Evolutionary conservation across 2,797 vertebrate genomes (phyloP).

Genomic region (Acipenser transmontanus): DNA sequence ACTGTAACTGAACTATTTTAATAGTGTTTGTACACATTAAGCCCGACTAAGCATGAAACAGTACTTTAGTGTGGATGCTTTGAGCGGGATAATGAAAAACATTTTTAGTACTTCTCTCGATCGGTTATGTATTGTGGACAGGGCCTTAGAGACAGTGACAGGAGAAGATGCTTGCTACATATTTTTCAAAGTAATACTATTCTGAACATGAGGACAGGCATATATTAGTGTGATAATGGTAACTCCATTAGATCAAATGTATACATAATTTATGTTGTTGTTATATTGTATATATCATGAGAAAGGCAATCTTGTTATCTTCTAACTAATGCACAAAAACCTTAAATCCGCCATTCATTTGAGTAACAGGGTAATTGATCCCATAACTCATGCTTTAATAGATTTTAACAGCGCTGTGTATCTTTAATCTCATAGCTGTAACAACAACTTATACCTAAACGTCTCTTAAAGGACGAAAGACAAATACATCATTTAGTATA

Average conservation of each 20-base stretch:
- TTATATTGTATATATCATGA: conserved; percentile 5
- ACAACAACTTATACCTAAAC: too few species aligned
- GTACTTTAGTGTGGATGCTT: too few species aligned
- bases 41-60: too few species aligned
- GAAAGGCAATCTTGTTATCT: neutral
- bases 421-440: too few species aligned
- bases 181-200: conserved; percentile 4
- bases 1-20: too few species aligned
- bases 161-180: neutral
- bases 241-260: neutral
- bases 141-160: neutral
- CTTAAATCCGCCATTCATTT: neutral
- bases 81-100: too few species aligned
- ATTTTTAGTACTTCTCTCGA: too few species aligned
- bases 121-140: too few species aligned
- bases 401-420: neutral
- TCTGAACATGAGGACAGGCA: neutral
- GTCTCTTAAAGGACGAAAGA: too few species aligned
- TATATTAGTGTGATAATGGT: conserved; percentile 2
- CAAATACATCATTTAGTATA: too few species aligned
- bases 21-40: too few species aligned
- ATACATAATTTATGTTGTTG: conserved; percentile 7
- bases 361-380: neutral
- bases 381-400: neutral
- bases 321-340: neutral